Base-by-base conservation (phyloP, 1,140 invertebrate genomes). In the Octopus sinensis region DNA sequence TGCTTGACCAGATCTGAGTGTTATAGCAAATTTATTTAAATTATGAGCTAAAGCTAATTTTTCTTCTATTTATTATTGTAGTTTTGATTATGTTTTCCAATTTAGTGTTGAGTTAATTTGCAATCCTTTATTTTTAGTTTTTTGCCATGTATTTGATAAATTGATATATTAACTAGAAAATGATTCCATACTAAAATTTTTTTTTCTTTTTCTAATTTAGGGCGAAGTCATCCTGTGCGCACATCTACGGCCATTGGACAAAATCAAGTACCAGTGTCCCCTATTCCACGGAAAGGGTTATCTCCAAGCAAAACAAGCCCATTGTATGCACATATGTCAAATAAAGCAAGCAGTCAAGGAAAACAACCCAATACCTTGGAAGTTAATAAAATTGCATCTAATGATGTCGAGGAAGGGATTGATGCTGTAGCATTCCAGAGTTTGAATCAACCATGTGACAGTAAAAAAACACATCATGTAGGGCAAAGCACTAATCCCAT, bases 391-490 rank as follows among this genome's bases (percentile, higher is more conserved):
- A 78, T 10, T 73, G 54, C 43, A 62, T 43, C 23, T 77, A 87
- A 87, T 83, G 83, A 85, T 53, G 89, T 84, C 62, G 86, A 86
- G 79, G 88, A 87, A 85, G 89, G 85, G 4, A 86, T 82, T 91
- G 10, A 93, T 93, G 85, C 92, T 93, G 88, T 95, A 94, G n/a
- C 92, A 94, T 83, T 94, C 94, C 13, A 92, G 93, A 43, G 95
- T 93, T 76, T 90, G 53, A 88, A 88, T 80, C 86, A 88, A 23
- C 83, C 82, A n/a, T 83, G 81, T 54, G 81, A 83, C 53, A 51
- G 95, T 87, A n/a, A 82, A 79, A 23, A 85, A 53, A 76, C 80
- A 78, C 53, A 81, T 54, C 13, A 53, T 73, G 10, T 52, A n/a
- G 30, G 51, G 53, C 54, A 80, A 52, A 73, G 3, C 6, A 52